A percentile compares a stretch with the other conserved stretches of the same genome.
Evolutionary conservation across 2,797 vertebrate species (phyloP).

Genomic region (Sparidentex hasta): DNA sequence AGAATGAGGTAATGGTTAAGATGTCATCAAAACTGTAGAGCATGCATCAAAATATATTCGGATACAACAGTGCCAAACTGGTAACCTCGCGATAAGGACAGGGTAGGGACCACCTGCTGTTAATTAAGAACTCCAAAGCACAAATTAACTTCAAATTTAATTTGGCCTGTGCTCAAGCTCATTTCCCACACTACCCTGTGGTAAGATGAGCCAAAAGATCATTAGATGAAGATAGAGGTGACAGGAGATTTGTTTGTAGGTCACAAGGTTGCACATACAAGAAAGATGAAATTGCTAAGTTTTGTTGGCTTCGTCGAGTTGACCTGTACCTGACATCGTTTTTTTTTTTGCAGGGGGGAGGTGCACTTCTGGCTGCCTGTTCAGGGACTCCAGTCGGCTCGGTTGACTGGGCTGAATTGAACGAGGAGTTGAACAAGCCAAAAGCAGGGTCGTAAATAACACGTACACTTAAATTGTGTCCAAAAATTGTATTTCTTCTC

Average conservation of each 20-base stretch:
- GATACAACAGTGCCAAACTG: neutral
- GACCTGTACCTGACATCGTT: neutral
- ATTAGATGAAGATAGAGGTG: slow-evolving; percentile 9
- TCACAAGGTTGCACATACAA: slow-evolving; percentile 1
- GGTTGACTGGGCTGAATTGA: neutral
- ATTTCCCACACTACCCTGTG: neutral
- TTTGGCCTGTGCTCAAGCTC: slow-evolving; percentile 7
- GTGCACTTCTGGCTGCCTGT: neutral
- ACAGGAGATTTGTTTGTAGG: slow-evolving; percentile 9
- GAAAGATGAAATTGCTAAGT: neutral
- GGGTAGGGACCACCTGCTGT: neutral
- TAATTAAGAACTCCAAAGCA: neutral
- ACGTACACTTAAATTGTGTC: neutral
- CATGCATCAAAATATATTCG: neutral
- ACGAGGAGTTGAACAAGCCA: neutral
- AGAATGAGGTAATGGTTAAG: neutral
- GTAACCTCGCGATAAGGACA: slow-evolving; percentile 7
- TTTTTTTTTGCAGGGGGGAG: no score
- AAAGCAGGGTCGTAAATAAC: neutral
- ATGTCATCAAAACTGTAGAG: neutral
- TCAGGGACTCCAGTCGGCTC: neutral
- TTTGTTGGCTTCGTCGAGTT: neutral
- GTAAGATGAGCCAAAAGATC: slow-evolving; percentile 19
- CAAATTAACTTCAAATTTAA: slow-evolving; percentile 38
- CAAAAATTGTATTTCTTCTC: neutral